Base-by-base conservation (phyloP, 2,888 invertebrate species). In the Linnaemya vulpina region DNA sequence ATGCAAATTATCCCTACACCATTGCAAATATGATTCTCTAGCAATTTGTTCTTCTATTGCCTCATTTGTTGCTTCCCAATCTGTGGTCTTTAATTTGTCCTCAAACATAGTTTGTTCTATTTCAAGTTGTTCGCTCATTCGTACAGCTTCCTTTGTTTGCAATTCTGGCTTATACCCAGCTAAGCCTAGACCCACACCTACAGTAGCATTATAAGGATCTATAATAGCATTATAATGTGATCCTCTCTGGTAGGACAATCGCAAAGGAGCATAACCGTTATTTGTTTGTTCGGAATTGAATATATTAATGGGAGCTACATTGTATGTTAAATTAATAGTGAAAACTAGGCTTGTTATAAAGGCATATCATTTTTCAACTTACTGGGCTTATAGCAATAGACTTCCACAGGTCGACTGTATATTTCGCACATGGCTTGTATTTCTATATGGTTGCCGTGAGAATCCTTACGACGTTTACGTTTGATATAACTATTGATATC, bases 1-100 rank as follows among this genome's bases (percentile, higher is more conserved):
- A 89, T 94, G 93, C 90, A 95, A 94, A 89, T 94, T 95, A 75
- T 95, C 95, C 83, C 94, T 93, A 65, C 96, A 93, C 95, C 95
- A 97, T 90, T 97, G 96, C 65, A 97, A 94, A 92, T 97, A 97
- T 53, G 96, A 96, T 92, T 97, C 97, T 17, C 96, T 93, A 7
- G 97, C 97, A 11, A 97, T 96, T 93, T 97, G 97, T 90, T 97
- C 96, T 90, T 97, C 96, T 77, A 97, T 95, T n/a, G 96, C 96
- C 91, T 97, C 97, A 90, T 97, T 97, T 0, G 97, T 98, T 10
- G 97, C 96, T 91, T 98, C 97, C 96, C 97, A 97, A 92, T 98
- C 97, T 8, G 97, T 97, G 84, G 97, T 97, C 89, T 95, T 94
- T 63, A 97, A 92, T 91, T 98, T 98, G 91, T 98, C 97, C 92